These are phyloP conservation scores for Polypterus senegalus DNA, from an alignment of 2,113 vertebrate genomes.

Conservation along the genomic window DNA sequence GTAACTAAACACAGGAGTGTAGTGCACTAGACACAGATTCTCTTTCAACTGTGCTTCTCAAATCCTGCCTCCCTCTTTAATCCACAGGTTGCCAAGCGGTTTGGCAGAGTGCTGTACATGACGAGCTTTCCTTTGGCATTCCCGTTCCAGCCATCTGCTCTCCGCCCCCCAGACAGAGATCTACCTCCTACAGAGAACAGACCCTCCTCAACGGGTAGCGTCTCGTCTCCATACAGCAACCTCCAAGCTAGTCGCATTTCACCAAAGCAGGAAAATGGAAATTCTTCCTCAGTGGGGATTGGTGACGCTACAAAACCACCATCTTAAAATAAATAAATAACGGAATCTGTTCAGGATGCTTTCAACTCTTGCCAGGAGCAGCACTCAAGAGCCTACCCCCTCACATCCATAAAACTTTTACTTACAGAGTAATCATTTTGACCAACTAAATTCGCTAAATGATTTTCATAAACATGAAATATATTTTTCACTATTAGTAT, in stretches of 20 bases:
- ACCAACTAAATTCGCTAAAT: neutral
- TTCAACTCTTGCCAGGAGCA: neutral
- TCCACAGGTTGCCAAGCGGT: constrained; percentile 71
- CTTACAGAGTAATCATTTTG: constrained; percentile 8
- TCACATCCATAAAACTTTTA: neutral
- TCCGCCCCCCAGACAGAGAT: constrained; percentile 54
- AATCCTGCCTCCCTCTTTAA: constrained; percentile 21
- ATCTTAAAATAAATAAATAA: constrained; percentile 42
- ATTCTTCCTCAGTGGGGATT: constrained; percentile 33
- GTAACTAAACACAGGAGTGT: no score
- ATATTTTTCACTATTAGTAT: neutral
- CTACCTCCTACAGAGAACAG: constrained; percentile 44
- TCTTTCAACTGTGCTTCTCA: neutral
- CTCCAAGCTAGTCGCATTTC: constrained; percentile 52
- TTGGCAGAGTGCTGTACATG: constrained; percentile 87
- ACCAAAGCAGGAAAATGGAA: constrained; percentile 76
- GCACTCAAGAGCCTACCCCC: constrained; percentile 9
- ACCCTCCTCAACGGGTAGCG: constrained; percentile 58
- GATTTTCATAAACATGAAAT: neutral
- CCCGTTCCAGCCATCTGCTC: constrained; percentile 65
- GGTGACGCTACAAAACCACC: constrained; percentile 59
- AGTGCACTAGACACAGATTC: neutral
- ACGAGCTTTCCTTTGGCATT: constrained; percentile 81
- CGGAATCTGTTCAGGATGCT: neutral
- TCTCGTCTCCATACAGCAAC: constrained; percentile 58